A percentile compares a stretch with the other conserved stretches of the same genome.
These are phyloP conservation scores for Drosophila pruinosa DNA, from an alignment of 1,140 invertebrate genomes.

Conservation along the genomic window DNA sequence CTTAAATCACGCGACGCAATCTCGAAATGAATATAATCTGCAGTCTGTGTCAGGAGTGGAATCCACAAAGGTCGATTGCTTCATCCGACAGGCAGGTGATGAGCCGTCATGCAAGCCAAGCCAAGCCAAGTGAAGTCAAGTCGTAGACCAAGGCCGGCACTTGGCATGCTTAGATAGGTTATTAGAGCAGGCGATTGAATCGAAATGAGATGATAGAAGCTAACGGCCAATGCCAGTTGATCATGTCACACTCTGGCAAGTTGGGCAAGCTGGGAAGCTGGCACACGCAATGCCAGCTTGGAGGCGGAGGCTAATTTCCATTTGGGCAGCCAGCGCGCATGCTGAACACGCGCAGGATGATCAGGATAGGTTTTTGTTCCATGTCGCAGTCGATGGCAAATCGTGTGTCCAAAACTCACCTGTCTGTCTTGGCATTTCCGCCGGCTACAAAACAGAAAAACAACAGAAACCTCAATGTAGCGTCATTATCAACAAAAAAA, in stretches of 20 bases:
- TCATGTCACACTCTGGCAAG: constrained; percentile 26
- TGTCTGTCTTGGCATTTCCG: constrained; percentile 67
- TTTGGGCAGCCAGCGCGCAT: constrained; percentile 54
- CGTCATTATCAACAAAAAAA: constrained; percentile 68
- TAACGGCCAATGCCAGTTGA: constrained; percentile 14
- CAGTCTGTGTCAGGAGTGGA: constrained; percentile 28
- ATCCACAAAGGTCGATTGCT: constrained; percentile 66
- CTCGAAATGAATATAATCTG: constrained; percentile 35
- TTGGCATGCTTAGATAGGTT: constrained; percentile 52
- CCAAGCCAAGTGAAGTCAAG: background rate
- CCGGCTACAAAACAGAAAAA: constrained; percentile 54
- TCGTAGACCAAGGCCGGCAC: background rate
- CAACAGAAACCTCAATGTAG: constrained; percentile 78
- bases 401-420: constrained; percentile 62
- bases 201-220: background rate
- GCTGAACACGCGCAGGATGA: constrained; percentile 66
- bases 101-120: constrained; percentile 66
- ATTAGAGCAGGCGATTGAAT: constrained; percentile 58
- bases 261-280: constrained; percentile 7
- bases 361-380: background rate
- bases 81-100: constrained; percentile 80
- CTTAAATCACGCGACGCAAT: constrained; percentile 76
- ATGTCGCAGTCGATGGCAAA: background rate
- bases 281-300: constrained; percentile 66
- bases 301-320: constrained; percentile 55